These are phyloP conservation scores for Dryas iulia DNA, from an alignment of 1,140 invertebrate species.

Conservation along the genomic window DNA sequence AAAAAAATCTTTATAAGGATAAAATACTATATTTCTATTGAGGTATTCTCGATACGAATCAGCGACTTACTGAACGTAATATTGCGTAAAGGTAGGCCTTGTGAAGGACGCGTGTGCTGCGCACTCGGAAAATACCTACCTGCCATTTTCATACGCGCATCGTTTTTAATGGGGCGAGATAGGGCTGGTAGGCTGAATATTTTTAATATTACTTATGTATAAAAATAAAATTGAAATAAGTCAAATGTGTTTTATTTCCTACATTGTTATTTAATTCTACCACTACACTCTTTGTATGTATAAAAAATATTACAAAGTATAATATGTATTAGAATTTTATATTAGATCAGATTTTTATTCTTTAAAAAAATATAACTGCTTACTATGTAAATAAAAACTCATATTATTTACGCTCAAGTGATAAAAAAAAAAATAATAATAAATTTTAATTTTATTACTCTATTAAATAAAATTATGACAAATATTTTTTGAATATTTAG, in stretches of 20 bases:
- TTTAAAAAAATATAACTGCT: no score
- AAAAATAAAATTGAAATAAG: not conserved
- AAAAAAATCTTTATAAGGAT: conserved; percentile 12
- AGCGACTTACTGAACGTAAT: conserved; percentile 14
- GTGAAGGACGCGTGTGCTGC: conserved; percentile 58
- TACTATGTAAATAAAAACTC: no score
- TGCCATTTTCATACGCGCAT: conserved; percentile 46
- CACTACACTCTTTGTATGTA: no score
- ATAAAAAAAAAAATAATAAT: no score
- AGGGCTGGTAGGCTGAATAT: conserved; percentile 7
- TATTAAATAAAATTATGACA: no score
- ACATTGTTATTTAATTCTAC: no score
- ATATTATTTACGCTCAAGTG: no score
- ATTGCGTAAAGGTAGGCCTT: conserved; percentile 56
- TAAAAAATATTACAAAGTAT: no score
- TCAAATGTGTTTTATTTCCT: no score
- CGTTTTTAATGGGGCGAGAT: conserved; percentile 23
- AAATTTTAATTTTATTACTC: no score
- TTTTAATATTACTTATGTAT: not conserved
- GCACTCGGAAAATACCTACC: conserved; percentile 32
- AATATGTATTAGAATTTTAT: no score
- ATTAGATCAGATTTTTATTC: no score
- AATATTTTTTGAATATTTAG: not conserved
- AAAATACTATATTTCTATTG: conserved; percentile 12
- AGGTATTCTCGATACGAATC: conserved; percentile 20